These are phyloP conservation scores for Mesocentrotus franciscanus DNA, from an alignment of 53 echinoderm and acorn worm genomes.

Conservation along the genomic window DNA sequence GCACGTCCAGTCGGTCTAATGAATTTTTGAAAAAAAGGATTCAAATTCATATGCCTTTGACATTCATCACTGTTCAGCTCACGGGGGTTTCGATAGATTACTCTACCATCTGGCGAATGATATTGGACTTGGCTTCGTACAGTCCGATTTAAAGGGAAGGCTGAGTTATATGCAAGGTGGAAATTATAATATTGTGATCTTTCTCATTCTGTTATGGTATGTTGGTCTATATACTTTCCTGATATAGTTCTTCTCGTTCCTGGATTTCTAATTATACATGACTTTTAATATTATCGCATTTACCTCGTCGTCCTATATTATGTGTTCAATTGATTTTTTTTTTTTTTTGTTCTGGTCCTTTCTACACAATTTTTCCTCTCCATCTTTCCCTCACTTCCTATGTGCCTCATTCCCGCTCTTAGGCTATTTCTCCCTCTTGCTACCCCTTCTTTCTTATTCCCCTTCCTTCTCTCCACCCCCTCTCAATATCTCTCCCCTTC, in stretches of 20 bases:
- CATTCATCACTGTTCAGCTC: background rate
- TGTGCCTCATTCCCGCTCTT: background rate
- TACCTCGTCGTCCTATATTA: too few relatives aligned
- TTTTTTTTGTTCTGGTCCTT: too few relatives aligned
- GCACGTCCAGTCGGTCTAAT: background rate
- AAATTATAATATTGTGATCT: too few relatives aligned
- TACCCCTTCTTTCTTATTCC: background rate
- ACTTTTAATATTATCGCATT: too few relatives aligned
- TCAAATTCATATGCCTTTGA: background rate
- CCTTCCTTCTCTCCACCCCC: background rate
- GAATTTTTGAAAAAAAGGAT: background rate
- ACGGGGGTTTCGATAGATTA: background rate
- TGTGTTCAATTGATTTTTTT: too few relatives aligned
- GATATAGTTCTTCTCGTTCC: too few relatives aligned
- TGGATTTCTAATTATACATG: too few relatives aligned
- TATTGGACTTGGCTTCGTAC: background rate
- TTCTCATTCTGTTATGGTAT: too few relatives aligned
- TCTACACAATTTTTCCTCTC: background rate
- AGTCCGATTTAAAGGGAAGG: background rate
- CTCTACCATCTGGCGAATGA: constrained; percentile 16
- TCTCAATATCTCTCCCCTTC: too few relatives aligned
- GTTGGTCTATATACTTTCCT: too few relatives aligned
- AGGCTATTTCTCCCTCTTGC: background rate
- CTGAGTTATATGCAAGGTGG: background rate
- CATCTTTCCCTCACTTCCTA: background rate